Conservation (phyloP, 2,113 vertebrate genomes). For the Ornithorhynchus anatinus region DNA sequence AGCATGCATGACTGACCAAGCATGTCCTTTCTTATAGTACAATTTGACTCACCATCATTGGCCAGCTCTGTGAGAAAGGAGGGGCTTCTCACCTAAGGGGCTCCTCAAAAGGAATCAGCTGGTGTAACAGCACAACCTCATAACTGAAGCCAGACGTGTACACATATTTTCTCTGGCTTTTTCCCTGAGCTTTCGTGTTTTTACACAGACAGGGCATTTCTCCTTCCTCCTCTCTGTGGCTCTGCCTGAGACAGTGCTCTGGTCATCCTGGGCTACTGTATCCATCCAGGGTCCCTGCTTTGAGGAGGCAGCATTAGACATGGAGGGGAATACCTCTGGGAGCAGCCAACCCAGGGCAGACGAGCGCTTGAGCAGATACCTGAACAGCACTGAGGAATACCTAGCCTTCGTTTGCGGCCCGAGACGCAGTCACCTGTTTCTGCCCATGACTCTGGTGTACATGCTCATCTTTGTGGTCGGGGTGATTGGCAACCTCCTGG, state of each 20-base stretch:
- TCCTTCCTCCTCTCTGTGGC: background rate
- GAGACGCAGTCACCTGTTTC: slow-evolving; percentile 65
- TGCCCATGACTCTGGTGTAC: slow-evolving; percentile 72
- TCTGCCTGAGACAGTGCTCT: background rate
- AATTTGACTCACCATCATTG: slow-evolving; percentile 51
- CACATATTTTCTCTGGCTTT: background rate
- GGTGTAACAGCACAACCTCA: slow-evolving; percentile 24
- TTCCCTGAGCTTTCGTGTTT: slow-evolving; percentile 15
- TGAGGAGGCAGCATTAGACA: background rate
- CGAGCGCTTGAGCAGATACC: slow-evolving; percentile 37
- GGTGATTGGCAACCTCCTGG: slow-evolving; percentile 84
- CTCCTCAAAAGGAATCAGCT: slow-evolving; percentile 46
- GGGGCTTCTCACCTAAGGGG: slow-evolving; percentile 55
- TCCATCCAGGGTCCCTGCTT: background rate
- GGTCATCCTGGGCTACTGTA: too few relatives aligned
- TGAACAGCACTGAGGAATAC: slow-evolving; percentile 76
- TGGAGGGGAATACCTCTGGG: slow-evolving; percentile 59
- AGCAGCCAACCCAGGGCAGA: slow-evolving; percentile 29
- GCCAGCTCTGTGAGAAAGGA: slow-evolving; percentile 60
- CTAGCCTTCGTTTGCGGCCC: slow-evolving; percentile 72
- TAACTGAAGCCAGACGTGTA: slow-evolving; percentile 21
- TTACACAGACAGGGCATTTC: background rate
- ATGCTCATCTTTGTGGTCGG: slow-evolving; percentile 84
- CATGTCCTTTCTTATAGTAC: slow-evolving; percentile 6
- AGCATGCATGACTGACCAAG: slow-evolving; percentile 35